Evolutionary conservation across 2,113 vertebrate species (phyloP), one percentile per base, ranked within the genome.

Genomic region (Girardinichthys multiradiatus): DNA sequence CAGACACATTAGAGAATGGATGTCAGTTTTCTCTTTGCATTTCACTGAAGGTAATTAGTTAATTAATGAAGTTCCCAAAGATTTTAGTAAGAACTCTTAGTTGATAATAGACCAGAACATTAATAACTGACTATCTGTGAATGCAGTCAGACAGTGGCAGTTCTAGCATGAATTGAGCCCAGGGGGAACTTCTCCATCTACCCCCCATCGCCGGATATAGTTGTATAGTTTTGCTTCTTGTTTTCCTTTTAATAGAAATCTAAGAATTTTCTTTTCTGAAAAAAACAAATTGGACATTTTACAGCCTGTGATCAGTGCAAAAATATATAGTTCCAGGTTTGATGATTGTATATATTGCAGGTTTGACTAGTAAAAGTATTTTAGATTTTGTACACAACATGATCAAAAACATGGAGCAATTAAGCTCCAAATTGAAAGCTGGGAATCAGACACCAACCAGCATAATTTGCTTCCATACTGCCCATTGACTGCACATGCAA

Each of bases 1-100:
- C 24, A 29, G 64, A 76, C 39, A 57, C 1, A 29, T 19, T 37
- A 63, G 42, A 83, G 26, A 26, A 77, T 27, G 14, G 33, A 66
- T 57, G 51, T 70, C 69, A 64, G 71, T 21, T 65, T 74, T 2
- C n/a, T n/a, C 10, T 57, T 29, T 65, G 57, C 15, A 27, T 24
- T 51, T 35, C 64, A 57, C 21, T 42, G n/a, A 5, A 45, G 2
- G 39, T 42, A 42, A 42, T 42, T 42, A 42, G 42, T 24, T 54
- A 54, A 54, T n/a, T 10, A 54, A n/a, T 54, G 9, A 54, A n/a
- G 48, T 54, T 21, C 48, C 24, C 7, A 8, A 54, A 54, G 24
- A 54, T 11, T 54, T 54, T 54, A n/a, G 7, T 54, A 10, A 21
- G 7, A 54, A 24, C 48, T n/a, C 48, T 0, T 13, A 39, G 10